Evolutionary conservation across 1,140 invertebrate species (phyloP), one percentile per base, ranked within the genome.

Genomic region (Drosophila willistoni): DNA sequence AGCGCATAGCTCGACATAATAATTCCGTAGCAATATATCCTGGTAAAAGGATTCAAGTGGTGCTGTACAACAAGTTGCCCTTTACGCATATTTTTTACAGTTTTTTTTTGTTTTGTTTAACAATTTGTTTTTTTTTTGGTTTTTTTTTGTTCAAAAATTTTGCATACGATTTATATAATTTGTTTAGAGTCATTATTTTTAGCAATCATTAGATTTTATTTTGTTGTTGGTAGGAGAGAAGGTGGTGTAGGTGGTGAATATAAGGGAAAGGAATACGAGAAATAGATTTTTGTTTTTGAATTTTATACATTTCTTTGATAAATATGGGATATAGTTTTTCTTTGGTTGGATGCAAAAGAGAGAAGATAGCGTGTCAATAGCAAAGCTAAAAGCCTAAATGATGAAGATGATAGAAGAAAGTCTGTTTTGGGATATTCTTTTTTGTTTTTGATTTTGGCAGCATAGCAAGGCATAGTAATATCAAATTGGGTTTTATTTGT

Each of bases 1-100:
- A 89, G 84, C 80, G 81, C 85, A 61, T 78, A 89, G 84, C 84
- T 89, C 84, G 73, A 89, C 85, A 89, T 84, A 89, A 89, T 89
- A 89, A 87, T 90, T 90, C 87, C 87, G 82, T 89, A 87, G 87
- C 84, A 89, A 90, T 79, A 84, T 81, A 87, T 87, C 87, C 87
- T 91, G 87, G 87, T 87, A 89, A 83, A 90, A 91, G 84, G 89
- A 91, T 90, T 90, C 87, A 90, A 90, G 90, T 90, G 86, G 87
- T 90, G 86, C 83, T 90, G 79, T 90, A 90, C 86, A 90, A 90
- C 87, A 90, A 87, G 89, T 90, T 83, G 83, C 82, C 86, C 86
- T 90, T 87, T 87, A 89, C 80, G 83, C 83, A 83, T 89, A 69
- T 81, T 76, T 65, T 82, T 82, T 39, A 51, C 44, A 51, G 44